Base-by-base conservation (phyloP, 1,140 invertebrate species). In the Protaetia brevitarsis region DNA sequence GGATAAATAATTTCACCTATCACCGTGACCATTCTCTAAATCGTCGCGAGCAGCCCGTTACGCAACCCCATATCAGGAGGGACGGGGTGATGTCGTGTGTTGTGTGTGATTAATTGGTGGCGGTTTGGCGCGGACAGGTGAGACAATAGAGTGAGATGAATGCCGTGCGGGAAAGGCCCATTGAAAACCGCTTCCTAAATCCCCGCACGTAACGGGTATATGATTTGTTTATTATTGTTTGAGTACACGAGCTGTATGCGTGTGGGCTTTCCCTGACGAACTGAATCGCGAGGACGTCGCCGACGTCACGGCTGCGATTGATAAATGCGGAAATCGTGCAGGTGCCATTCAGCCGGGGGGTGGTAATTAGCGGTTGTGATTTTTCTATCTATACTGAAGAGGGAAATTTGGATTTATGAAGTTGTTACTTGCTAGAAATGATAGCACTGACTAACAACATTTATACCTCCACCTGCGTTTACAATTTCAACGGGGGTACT, bases 1-100 rank as follows among this genome's bases (percentile, higher is more conserved):
- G 72, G 67, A 65, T 63, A 68, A 73, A 73, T 72, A 73, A 73
- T 72, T 72, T 73, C 72, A 71, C 72, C 70, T 72, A 72, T 71
- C 72, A 72, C 63, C 68, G 65, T n/a, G 68, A 2, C 41, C 19
- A 51, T 51, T 51, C 41, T 26, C 41, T 10, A 19, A 19, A 23
- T 51, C 2, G 41, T 6, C 8, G 41, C 13, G 16, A 21, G 41
- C 11, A 10, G 19, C 19, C 19, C 10, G 26, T 8, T 5, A 8
- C 19, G 5, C 19, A 23, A 10, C 13, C 8, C 11, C 16, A 51
- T 23, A 51, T 10, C 19, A 19, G 13, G 19, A 7, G 13, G 16
- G 19, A 51, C 19, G 41, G 41, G 41, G n/a, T n/a, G n/a, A n/a
- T n/a, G n/a, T n/a, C n/a, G n/a, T n/a, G n/a, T 51, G 1, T 8